Evolutionary conservation across 2,888 invertebrate species (phyloP).

Genomic region (Alentia gelatinosa): DNA sequence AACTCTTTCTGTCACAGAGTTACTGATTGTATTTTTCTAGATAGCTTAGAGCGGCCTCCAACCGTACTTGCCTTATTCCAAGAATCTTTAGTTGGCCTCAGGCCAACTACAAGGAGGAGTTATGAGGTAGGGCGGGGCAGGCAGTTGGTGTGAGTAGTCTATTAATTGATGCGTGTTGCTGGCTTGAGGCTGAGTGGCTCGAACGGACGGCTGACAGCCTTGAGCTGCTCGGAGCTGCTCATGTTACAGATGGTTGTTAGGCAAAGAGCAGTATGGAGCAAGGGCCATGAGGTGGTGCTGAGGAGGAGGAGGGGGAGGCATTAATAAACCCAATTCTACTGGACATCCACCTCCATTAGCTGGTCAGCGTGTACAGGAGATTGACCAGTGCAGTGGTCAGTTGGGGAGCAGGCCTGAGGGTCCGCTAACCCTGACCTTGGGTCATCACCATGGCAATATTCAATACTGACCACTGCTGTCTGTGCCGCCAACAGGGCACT

Average conservation of each 20-base stretch:
- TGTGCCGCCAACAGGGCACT: background rate
- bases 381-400: constrained; percentile 28
- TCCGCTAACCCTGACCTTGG: background rate
- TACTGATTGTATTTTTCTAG: too few species aligned
- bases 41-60: too few species aligned
- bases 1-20: too few species aligned
- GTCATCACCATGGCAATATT: constrained; percentile 10
- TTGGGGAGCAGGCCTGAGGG: background rate
- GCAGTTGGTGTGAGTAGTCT: background rate
- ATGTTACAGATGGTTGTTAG: background rate
- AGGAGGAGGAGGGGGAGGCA: background rate
- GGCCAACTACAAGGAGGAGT: too few species aligned
- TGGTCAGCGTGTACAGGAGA: background rate
- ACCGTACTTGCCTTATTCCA: too few species aligned
- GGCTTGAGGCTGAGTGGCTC: background rate
- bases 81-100: too few species aligned
- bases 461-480: constrained; percentile 41
- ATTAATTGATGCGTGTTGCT: background rate
- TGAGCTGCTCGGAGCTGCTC: background rate
- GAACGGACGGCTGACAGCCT: background rate
- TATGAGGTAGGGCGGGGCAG: too few species aligned
- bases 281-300: background rate
- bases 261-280: background rate
- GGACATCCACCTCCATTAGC: constrained; percentile 14
- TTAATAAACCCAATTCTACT: background rate